Conservation (phyloP, 2,797 vertebrate genomes). For the Acipenser transmontanus region DNA sequence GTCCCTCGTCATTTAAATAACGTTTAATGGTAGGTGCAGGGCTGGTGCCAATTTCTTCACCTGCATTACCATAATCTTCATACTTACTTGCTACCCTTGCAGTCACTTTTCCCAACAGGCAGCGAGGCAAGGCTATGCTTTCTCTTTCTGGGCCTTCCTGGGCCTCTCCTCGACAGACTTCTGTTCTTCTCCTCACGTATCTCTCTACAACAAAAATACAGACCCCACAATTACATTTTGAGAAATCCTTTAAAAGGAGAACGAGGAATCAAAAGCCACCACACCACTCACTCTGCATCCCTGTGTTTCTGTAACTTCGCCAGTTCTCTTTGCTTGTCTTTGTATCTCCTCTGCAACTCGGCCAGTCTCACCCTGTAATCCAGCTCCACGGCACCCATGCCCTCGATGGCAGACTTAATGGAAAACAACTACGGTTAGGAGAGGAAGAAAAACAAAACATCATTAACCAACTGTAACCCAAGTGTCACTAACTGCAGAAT, state of each 20-base stretch:
- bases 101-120: conserved; percentile 76
- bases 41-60: too few relatives aligned
- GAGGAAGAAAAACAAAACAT: background rate
- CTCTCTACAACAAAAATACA: conserved; percentile 52
- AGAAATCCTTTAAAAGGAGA: too few relatives aligned
- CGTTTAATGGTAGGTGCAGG: too few relatives aligned
- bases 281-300: conserved; percentile 79
- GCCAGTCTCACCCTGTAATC: conserved; percentile 86
- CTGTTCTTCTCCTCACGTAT: conserved; percentile 87
- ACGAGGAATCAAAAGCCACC: too few relatives aligned
- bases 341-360: conserved; percentile 86
- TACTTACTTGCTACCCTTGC: conserved; percentile 87
- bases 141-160: conserved; percentile 92
- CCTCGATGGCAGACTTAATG: conserved; percentile 78
- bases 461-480: too few relatives aligned
- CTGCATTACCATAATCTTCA: too few relatives aligned
- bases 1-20: too few relatives aligned
- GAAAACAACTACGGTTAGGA: conserved; percentile 68
- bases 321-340: conserved; percentile 90
- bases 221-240: too few relatives aligned
- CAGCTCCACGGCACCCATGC: conserved; percentile 81
- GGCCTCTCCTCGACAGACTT: conserved; percentile 81
- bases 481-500: too few relatives aligned
- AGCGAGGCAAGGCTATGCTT: conserved; percentile 75
- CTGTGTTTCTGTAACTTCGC: conserved; percentile 81